These are phyloP conservation scores for Trilocha varians DNA, from an alignment of 2,888 invertebrate species.

Conservation along the genomic window DNA sequence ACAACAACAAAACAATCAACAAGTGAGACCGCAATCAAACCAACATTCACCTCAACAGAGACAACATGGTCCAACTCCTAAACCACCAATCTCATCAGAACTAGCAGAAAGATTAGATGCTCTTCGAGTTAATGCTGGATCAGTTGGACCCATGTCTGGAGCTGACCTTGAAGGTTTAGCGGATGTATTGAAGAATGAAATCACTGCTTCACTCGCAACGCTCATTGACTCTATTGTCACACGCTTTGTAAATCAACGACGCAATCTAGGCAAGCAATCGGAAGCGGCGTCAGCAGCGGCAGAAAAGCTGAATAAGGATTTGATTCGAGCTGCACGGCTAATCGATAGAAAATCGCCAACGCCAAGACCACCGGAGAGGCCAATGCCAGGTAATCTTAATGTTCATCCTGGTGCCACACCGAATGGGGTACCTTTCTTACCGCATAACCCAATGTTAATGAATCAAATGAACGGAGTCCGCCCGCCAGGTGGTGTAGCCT, in stretches of 20 bases:
- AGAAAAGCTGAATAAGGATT: conserved; percentile 88
- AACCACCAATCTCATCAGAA: conserved; percentile 76
- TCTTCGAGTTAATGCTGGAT: conserved; percentile 79
- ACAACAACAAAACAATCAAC: conserved; percentile 63
- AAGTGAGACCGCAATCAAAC: conserved; percentile 74
- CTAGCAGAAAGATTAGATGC: conserved; percentile 85
- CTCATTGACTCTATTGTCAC: conserved; percentile 91
- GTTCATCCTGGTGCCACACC: conserved; percentile 62
- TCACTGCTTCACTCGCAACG: conserved; percentile 86
- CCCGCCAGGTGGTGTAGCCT: conserved; percentile 76
- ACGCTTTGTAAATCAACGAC: conserved; percentile 86
- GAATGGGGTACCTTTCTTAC: conserved; percentile 59
- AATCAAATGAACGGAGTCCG: conserved; percentile 75
- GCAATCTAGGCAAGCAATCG: conserved; percentile 82
- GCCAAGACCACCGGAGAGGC: conserved; percentile 80
- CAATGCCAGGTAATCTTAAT: conserved; percentile 73
- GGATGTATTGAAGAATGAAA: conserved; percentile 92
- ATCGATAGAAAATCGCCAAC: conserved; percentile 88
- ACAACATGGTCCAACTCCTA: conserved; percentile 57
- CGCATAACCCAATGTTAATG: conserved; percentile 61
- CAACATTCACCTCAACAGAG: conserved; percentile 72
- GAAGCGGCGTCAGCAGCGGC: conserved; percentile 86
- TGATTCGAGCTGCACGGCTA: conserved; percentile 85
- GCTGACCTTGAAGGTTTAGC: conserved; percentile 91
- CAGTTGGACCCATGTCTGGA: conserved; percentile 79